Evolutionary conservation across 2,113 vertebrate genomes (phyloP).

Genomic region (Anguilla japonica): DNA sequence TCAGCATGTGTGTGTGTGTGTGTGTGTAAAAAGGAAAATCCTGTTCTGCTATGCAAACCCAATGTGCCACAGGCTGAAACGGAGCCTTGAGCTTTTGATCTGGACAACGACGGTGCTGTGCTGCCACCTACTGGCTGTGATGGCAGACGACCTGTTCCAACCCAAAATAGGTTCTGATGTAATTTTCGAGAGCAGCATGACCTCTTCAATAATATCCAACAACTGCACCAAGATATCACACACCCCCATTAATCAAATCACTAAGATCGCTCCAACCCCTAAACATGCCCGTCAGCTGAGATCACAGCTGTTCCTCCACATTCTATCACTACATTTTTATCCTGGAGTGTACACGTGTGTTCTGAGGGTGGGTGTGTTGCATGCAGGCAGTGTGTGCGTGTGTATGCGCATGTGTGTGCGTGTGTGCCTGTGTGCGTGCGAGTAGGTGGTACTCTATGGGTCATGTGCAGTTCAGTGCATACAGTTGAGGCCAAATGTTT

Average conservation of each 20-base stretch:
- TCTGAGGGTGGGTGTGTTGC: background rate
- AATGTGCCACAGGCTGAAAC: background rate
- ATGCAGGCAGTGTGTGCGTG: background rate
- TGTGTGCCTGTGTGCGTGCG: background rate
- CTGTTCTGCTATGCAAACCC: background rate
- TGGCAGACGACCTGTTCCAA: background rate
- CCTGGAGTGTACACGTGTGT: background rate
- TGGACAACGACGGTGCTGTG: slow-evolving; percentile 31
- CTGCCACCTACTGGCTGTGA: slow-evolving; percentile 60
- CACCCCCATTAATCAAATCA: background rate
- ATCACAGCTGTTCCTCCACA: background rate
- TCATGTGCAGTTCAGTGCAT: too few relatives aligned
- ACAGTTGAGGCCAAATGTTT: too few relatives aligned
- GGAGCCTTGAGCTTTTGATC: background rate
- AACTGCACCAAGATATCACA: background rate
- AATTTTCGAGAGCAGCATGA: too few relatives aligned
- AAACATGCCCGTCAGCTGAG: background rate
- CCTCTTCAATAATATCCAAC: background rate
- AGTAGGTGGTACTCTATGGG: slow-evolving; percentile 3
- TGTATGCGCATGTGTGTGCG: background rate
- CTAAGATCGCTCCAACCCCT: background rate
- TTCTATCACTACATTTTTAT: background rate
- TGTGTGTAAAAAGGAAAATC: too few relatives aligned
- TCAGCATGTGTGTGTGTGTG: too few relatives aligned
- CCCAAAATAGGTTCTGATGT: background rate